Evolutionary conservation across 2,797 vertebrate species (phyloP).

Genomic region (Spinus pinus): DNA sequence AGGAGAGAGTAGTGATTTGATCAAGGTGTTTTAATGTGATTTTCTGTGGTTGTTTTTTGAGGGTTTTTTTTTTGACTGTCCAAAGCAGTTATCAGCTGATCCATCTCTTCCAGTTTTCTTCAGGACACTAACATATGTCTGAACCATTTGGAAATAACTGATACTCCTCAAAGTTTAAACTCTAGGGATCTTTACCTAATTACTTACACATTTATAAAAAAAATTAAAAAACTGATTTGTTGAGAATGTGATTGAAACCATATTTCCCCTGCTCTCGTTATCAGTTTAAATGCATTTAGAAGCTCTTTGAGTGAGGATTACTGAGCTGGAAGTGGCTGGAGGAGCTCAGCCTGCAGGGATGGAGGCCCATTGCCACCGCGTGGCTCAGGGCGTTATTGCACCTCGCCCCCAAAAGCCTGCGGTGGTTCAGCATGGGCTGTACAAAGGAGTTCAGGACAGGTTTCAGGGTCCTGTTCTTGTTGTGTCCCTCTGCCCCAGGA

Average conservation of each 20-base stretch:
- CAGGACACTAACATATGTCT: constrained; percentile 39
- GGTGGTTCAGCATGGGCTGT: neutral
- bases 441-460: neutral
- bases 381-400: neutral
- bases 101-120: constrained; percentile 50
- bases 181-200: constrained; percentile 55
- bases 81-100: constrained; percentile 30
- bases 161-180: constrained; percentile 42
- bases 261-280: constrained; percentile 1
- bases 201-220: constrained; percentile 63
- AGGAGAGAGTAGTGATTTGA: constrained; percentile 1
- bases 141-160: constrained; percentile 46
- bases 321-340: neutral
- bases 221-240: neutral
- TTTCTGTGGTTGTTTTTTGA: neutral
- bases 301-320: constrained; percentile 1
- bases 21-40: constrained; percentile 28
- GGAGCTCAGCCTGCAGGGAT: neutral
- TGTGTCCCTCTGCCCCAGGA: neutral
- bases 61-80: neutral
- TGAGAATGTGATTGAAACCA: constrained; percentile 53
- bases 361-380: constrained; percentile 63
- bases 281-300: constrained; percentile 39
- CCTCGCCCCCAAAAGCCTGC: neutral
- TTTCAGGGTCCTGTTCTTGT: neutral